phyloP scores from a whole-genome alignment of 2,113 vertebrate genomes.

The Carettochelys insculpta region DNA sequence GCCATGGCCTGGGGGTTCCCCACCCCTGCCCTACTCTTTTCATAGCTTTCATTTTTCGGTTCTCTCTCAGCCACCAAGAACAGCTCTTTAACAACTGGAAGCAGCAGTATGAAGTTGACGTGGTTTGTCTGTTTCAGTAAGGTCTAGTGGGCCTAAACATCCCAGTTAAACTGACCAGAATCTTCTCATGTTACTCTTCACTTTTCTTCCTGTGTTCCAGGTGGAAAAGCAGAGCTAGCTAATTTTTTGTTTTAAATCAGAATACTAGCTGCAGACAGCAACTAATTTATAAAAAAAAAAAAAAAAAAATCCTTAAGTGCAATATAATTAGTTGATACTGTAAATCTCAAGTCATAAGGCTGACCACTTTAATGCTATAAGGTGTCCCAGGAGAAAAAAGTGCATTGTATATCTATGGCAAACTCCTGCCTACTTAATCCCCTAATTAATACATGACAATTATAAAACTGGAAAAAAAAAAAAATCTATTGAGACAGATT shows the following conservation, averaged over 20 bases:
- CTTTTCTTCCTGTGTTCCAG: background rate
- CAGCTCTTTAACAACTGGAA: background rate
- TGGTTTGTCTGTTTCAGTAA: background rate
- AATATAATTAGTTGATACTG: fast-evolving
- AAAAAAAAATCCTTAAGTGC: no score
- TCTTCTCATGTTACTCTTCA: background rate
- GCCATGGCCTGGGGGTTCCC: no score
- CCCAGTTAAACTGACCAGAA: background rate
- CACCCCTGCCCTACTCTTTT: background rate
- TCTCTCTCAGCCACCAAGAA: background rate
- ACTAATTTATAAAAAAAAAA: background rate
- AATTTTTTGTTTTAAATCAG: fast-evolving
- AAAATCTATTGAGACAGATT: background rate
- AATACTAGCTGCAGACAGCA: fast-evolving
- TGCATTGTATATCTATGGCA: background rate
- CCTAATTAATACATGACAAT: fast-evolving
- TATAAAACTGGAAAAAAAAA: background rate
- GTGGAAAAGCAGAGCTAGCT: fast-evolving
- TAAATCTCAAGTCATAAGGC: fast-evolving
- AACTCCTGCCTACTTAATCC: background rate
- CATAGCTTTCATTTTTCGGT: fast-evolving
- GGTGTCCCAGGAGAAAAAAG: background rate
- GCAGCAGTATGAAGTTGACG: fast-evolving
- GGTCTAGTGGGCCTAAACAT: background rate
- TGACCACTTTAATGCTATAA: background rate